Conservation (phyloP, 2,113 vertebrate genomes). For the Thunnus maccoyii region DNA sequence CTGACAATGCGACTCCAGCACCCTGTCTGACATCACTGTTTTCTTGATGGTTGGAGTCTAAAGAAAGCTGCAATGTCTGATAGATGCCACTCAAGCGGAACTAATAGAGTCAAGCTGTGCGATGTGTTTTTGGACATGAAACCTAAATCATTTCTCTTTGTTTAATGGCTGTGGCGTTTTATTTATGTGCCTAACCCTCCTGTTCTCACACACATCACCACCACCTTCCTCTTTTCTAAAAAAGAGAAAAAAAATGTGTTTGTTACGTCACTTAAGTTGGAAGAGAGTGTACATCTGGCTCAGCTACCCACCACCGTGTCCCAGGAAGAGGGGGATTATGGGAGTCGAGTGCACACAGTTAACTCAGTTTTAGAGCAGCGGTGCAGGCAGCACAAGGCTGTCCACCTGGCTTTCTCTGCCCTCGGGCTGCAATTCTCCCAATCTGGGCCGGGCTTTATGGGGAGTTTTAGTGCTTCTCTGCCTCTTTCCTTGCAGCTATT, state of each 20-base stretch:
- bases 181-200: constrained; percentile 50
- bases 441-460: constrained; percentile 54
- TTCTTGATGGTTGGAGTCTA: constrained; percentile 44
- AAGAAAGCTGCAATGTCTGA: constrained; percentile 65
- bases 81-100: constrained; percentile 73
- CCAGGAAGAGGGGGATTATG: constrained; percentile 68
- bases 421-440: constrained; percentile 56
- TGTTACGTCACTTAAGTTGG: constrained; percentile 53
- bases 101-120: constrained; percentile 78
- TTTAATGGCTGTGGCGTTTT: constrained; percentile 35
- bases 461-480: constrained; percentile 47
- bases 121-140: constrained; percentile 67
- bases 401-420: constrained; percentile 71
- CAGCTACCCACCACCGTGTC: constrained; percentile 44
- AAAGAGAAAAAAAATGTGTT: constrained; percentile 48
- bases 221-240: constrained; percentile 22
- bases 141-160: constrained; percentile 76
- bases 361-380: constrained; percentile 65
- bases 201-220: constrained; percentile 31
- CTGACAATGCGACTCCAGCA: constrained; percentile 57
- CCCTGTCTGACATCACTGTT: constrained; percentile 66
- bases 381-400: constrained; percentile 47
- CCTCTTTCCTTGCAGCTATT: constrained; percentile 38
- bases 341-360: constrained; percentile 50
- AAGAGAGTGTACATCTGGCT: constrained; percentile 68